Evolutionary conservation across 1,140 invertebrate genomes (phyloP).

Genomic region (Zaprionus tsacasi): DNA sequence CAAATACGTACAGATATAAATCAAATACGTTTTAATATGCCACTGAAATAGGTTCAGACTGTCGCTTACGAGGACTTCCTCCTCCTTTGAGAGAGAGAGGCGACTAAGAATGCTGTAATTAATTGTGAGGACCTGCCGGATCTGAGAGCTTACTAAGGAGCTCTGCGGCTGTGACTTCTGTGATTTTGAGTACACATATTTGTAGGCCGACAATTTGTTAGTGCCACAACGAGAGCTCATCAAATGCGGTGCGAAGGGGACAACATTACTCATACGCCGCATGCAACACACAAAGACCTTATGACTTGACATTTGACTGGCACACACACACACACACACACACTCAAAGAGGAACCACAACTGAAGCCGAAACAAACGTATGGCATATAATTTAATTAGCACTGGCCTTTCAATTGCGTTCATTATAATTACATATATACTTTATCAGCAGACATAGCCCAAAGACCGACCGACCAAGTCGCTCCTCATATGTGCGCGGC

Average conservation of each 20-base stretch:
- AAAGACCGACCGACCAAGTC: slow-evolving; percentile 16
- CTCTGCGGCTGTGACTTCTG: not conserved
- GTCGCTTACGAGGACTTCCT: not conserved
- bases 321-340: slow-evolving; percentile 25
- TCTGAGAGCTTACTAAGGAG: not conserved
- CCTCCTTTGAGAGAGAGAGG: not conserved
- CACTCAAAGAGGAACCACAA: not conserved
- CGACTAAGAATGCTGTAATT: not conserved
- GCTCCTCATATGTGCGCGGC: slow-evolving; percentile 35
- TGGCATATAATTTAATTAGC: slow-evolving; percentile 77
- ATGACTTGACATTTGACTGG: slow-evolving; percentile 61
- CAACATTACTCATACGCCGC: slow-evolving; percentile 60
- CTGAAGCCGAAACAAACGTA: slow-evolving; percentile 30
- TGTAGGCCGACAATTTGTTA: slow-evolving; percentile 17
- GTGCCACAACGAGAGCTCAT: slow-evolving; percentile 7
- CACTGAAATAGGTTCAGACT: slow-evolving; percentile 1
- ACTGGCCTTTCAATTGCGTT: slow-evolving; percentile 75
- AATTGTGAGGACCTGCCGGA: not conserved
- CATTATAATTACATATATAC: slow-evolving; percentile 78
- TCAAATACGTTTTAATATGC: slow-evolving; percentile 11
- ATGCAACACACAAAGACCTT: slow-evolving; percentile 52
- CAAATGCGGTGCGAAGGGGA: not conserved
- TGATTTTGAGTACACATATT: slow-evolving; percentile 1
- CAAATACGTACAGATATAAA: slow-evolving; percentile 10
- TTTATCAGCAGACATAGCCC: slow-evolving; percentile 59